These are phyloP conservation scores for Nomada fabriciana DNA, from an alignment of 2,888 invertebrate species.

Conservation along the genomic window DNA sequence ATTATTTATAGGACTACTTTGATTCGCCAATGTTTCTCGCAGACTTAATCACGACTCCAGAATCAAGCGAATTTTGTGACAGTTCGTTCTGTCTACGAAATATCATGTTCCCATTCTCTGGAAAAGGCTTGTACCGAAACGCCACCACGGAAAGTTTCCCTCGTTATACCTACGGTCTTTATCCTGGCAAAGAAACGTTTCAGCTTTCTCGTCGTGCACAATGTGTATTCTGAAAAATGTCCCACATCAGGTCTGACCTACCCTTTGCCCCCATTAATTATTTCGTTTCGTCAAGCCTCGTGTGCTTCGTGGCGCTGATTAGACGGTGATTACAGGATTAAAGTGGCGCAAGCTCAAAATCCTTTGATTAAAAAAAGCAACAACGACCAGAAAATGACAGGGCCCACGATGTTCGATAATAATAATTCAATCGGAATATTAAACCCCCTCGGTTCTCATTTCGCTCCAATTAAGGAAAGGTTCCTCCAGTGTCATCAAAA, in stretches of 20 bases:
- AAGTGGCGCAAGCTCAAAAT: background rate
- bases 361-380: background rate
- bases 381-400: background rate
- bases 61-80: background rate
- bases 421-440: background rate
- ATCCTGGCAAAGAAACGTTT: conserved; percentile 9
- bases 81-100: background rate
- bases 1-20: too few relatives aligned
- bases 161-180: conserved; percentile 21
- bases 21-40: background rate
- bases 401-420: background rate
- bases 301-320: conserved; percentile 9
- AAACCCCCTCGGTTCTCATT: background rate
- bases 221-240: background rate
- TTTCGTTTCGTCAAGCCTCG: conserved; percentile 3
- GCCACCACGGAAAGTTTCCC: background rate
- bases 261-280: conserved; percentile 34
- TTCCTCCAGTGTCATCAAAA: too few relatives aligned
- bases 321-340: conserved; percentile 28
- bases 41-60: background rate
- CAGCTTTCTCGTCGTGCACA: conserved; percentile 3
- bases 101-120: background rate
- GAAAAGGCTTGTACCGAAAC: conserved; percentile 1
- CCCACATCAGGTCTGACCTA: background rate
- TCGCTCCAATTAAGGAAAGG: background rate